These are phyloP conservation scores for Bujurquina vittata DNA, from an alignment of 2,113 vertebrate species.

Conservation along the genomic window DNA sequence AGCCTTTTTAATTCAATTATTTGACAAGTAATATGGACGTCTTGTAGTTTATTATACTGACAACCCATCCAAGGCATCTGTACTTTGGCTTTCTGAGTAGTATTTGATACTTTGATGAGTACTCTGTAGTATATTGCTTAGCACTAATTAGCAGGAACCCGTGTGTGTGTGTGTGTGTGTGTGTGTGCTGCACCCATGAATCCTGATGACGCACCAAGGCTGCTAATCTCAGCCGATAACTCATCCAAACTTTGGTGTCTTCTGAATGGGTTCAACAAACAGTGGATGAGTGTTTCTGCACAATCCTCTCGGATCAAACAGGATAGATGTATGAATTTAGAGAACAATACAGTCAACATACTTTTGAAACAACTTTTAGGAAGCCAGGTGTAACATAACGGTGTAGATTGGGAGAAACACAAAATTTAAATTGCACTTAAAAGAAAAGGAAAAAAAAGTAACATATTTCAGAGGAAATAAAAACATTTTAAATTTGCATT, in stretches of 20 bases:
- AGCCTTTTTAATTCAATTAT: neutral
- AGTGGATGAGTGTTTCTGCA: too few relatives aligned
- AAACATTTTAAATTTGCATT: neutral
- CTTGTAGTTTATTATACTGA: neutral
- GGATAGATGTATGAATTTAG: neutral
- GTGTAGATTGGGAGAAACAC: neutral
- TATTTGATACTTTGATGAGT: accelerated
- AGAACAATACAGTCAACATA: neutral
- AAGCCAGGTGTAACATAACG: neutral
- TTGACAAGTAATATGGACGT: neutral
- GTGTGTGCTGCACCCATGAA: too few relatives aligned
- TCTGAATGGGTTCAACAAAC: neutral
- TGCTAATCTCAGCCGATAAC: neutral
- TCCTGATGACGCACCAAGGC: too few relatives aligned
- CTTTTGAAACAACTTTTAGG: neutral
- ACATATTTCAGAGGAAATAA: neutral
- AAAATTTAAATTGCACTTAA: neutral
- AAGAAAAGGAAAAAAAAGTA: too few relatives aligned
- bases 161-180: too few relatives aligned
- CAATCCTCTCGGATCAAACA: too few relatives aligned
- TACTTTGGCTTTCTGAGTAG: neutral
- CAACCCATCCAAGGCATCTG: neutral
- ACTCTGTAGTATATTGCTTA: neutral
- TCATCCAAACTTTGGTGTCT: neutral
- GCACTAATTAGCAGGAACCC: neutral